A percentile compares a stretch with the other conserved stretches of the same genome.
Evolutionary conservation across 2,888 invertebrate genomes (phyloP).

Genomic region (Meganola albula): DNA sequence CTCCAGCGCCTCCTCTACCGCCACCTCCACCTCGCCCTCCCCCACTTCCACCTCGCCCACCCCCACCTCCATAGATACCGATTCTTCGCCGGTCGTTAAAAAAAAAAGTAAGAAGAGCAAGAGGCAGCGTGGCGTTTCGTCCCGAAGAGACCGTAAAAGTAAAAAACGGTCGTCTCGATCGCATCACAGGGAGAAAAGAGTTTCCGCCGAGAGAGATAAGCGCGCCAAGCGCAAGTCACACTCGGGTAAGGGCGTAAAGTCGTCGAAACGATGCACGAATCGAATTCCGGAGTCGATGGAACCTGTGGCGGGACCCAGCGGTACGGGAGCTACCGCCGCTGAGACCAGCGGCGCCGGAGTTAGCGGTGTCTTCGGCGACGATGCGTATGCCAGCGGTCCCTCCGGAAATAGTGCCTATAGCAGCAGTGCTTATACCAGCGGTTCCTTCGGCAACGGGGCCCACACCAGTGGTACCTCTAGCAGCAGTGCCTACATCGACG

Average conservation of each 20-base stretch:
- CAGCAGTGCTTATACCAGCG: no score
- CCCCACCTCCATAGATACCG: slow-evolving; percentile 16
- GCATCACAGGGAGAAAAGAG: slow-evolving; percentile 26
- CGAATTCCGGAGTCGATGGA: slow-evolving; percentile 13
- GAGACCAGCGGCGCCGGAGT: no score
- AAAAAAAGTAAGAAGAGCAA: slow-evolving; percentile 33
- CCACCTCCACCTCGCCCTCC: slow-evolving; percentile 18
- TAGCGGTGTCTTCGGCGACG: no score
- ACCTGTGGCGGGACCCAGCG: neutral
- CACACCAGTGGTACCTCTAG: no score
- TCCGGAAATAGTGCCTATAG: no score
- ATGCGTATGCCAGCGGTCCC: no score
- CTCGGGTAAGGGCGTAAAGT: slow-evolving; percentile 53
- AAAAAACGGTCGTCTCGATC: slow-evolving; percentile 30
- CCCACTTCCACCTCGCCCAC: slow-evolving; percentile 14
- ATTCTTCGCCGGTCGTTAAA: slow-evolving; percentile 23
- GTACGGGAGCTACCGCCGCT: neutral
- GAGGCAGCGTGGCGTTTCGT: slow-evolving; percentile 15
- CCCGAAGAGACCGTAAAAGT: slow-evolving; percentile 29
- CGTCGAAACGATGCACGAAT: slow-evolving; percentile 36
- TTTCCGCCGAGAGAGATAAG: slow-evolving; percentile 27
- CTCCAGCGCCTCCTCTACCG: slow-evolving; percentile 13
- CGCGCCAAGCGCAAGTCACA: slow-evolving; percentile 43
- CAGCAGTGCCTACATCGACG: no score
- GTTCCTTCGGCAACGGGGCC: no score